A percentile compares a stretch with the other conserved stretches of the same genome.
phyloP scores from a whole-genome alignment of 2,113 vertebrate genomes.

The Tenrec ecaudatus region DNA sequence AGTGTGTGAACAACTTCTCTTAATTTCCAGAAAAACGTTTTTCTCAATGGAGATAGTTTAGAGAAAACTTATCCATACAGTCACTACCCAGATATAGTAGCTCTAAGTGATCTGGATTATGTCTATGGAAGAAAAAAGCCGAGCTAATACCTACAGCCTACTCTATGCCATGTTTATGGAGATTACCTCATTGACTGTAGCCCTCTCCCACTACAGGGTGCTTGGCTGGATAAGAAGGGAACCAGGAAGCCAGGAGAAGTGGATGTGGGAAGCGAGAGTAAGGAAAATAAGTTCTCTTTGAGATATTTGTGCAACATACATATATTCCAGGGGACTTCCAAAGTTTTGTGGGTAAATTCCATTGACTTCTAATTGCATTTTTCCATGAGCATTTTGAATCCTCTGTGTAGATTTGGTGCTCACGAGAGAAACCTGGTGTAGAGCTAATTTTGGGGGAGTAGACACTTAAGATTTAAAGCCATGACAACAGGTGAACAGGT shows the following conservation, averaged over 20 bases:
- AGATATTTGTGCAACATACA: neutral
- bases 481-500: neutral
- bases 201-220: neutral
- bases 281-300: neutral
- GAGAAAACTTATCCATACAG: neutral
- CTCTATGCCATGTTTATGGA: neutral
- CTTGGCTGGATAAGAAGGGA: neutral
- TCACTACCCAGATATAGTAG: neutral
- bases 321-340: no score
- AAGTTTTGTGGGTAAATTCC: no score
- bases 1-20: neutral
- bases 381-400: no score
- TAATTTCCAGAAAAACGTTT: neutral
- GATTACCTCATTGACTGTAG: neutral
- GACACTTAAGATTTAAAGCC: neutral
- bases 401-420: neutral
- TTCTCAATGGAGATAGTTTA: neutral
- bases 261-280: neutral
- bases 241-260: neutral
- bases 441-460: neutral
- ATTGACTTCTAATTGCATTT: no score
- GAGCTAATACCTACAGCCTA: neutral
- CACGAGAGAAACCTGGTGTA: neutral
- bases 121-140: neutral
- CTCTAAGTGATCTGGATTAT: neutral